Base-by-base conservation (phyloP, 2,113 vertebrate genomes). In the Colaptes auratus region DNA sequence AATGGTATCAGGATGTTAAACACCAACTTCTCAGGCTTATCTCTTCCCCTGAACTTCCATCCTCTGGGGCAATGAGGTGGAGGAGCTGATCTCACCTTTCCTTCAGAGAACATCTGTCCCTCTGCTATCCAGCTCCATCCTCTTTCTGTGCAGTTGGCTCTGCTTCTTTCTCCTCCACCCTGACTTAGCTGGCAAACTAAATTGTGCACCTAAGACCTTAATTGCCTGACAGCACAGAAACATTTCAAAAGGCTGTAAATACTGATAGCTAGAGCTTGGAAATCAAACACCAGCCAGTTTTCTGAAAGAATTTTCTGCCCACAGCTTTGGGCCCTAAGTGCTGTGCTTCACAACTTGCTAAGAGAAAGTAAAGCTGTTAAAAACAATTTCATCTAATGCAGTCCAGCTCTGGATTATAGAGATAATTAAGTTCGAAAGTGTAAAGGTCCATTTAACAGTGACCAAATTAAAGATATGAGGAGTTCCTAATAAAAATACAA, bases 391-490 rank as follows among this genome's bases (percentile, higher is more conserved):
- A 94, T 97, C 93, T 97, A 76, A 75, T 81, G 33, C 92, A 81
- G 36, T 13, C 3, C 56, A 95, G 65, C 75, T 85, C 81, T 65
- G 69, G 55, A 94, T 93, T 90, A 86, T 70, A 70, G 94, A 94
- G 93, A 94, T 94, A 97, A 97, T 96, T 95, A 94, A 94, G 56
- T 94, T 87, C 94, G 91, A 92, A 93, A 87, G 80, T 87, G 52
- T 86, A 90, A 64, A 79, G 90, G 87, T 56, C 63, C 16, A 5
- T 69, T 53, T 81, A 82, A 74, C 89, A 92, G 27, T 4, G 13
- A 91, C 44, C 33, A 11, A 90, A 93, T 90, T 89, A 92, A 86
- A 76, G 72, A 81, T 87, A 74, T 20, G 66, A 64, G 59, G 66
- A 86, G 82, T 92, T 94, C 80, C 88, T 86, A 90, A 94, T 90